A percentile compares a stretch with the other conserved stretches of the same genome.
These are phyloP conservation scores for Eulemur coronatus DNA, from an alignment of 2,797 vertebrate species.

Conservation along the genomic window DNA sequence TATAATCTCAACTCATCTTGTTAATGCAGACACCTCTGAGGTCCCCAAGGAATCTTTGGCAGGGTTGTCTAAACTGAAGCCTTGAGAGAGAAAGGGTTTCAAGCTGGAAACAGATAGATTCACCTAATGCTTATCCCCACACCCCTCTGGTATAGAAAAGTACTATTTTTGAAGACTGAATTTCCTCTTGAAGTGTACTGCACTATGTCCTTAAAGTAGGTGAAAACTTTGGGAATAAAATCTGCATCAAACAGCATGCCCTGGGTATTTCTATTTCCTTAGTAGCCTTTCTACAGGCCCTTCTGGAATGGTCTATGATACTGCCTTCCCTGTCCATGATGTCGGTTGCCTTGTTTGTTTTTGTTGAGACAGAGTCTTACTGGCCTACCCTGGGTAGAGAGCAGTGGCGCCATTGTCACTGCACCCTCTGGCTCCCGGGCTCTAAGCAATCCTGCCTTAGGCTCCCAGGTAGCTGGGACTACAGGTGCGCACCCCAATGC, in stretches of 20 bases:
- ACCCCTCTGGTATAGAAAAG: slow-evolving; percentile 92
- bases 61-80: neutral
- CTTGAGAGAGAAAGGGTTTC: neutral
- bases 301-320: slow-evolving; percentile 88
- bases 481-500: rapidly evolving
- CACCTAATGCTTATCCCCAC: slow-evolving; percentile 67
- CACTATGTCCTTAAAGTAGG: slow-evolving; percentile 83
- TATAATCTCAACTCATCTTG: neutral
- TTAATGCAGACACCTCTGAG: neutral
- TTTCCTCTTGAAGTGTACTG: slow-evolving; percentile 86
- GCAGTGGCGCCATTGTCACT: no score
- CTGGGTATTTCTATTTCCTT: neutral
- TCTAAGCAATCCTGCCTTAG: no score
- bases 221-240: neutral
- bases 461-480: no score
- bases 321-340: slow-evolving; percentile 91
- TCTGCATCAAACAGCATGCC: neutral
- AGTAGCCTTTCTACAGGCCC: slow-evolving; percentile 80
- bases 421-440: no score
- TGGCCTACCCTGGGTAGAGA: no score
- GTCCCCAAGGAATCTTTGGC: neutral
- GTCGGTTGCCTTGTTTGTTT: slow-evolving; percentile 77
- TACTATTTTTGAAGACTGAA: slow-evolving; percentile 81
- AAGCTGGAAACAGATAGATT: neutral
- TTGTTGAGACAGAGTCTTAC: no score